Evolutionary conservation across 2,888 invertebrate species (phyloP), one percentile per base, ranked within the genome.

Genomic region (Pseudanteris insignis): DNA sequence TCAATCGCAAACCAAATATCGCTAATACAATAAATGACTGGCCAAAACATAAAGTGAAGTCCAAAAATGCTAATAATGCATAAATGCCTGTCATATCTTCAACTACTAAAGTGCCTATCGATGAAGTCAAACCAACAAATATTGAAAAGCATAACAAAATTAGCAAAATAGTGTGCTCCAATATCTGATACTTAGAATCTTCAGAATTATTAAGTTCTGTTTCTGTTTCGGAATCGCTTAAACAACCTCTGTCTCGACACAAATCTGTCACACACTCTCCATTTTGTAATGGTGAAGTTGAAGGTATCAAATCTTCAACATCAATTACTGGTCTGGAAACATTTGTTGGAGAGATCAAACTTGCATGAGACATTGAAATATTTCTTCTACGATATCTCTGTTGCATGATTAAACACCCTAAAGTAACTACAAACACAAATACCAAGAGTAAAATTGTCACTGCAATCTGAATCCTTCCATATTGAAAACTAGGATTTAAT

Each of bases 61-160:
- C 95, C 13, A 96, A 81, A 78, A 96, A 96, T 67, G 94, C 89
- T n/a, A 97, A 83, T 79, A 96, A 96, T 0, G 96, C 86, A 77
- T 93, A 96, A 58, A 96, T 90, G 0, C 96, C 96, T 13, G 91
- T 89, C 77, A 91, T 87, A 71, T 91, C 88, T 70, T 90, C 90
- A 84, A 89, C 87, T 69, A 94, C 86, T 69, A 93, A 81, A 1
- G 89, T 89, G 89, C 93, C 93, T 13, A 90, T 85, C 1, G 90
- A 90, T 61, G 90, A 85, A 0, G 94, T 89, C 64, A 96, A 82
- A 12, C 93, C 92, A 75, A 94, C 89, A 81, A 95, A 92, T 91
- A 95, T 94, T 29, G 91, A 91, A 67, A 91, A 88, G 44, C 89
- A 83, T 62, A 94, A 84, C 11, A 91, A 82, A 53, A 96, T 88